Percentiles rank a stretch among this genome's conserved stretches.
These are phyloP conservation scores for Fragariocoptes setiger DNA, from an alignment of 1,140 invertebrate species.

Conservation along the genomic window DNA sequence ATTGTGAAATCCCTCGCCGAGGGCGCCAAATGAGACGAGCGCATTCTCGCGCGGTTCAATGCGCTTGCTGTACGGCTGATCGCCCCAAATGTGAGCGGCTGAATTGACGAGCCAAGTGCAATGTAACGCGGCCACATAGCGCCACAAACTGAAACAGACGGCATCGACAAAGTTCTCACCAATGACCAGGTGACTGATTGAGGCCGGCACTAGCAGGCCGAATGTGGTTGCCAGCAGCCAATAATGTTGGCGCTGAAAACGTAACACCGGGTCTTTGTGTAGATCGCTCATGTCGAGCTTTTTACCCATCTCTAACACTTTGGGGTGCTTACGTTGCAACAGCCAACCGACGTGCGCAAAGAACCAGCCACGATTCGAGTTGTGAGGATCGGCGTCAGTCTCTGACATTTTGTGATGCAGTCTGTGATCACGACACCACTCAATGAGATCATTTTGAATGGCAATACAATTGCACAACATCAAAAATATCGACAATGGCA, in stretches of 20 bases:
- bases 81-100: slow-evolving; percentile 23
- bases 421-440: slow-evolving; percentile 75
- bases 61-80: slow-evolving; percentile 17
- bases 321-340: slow-evolving; percentile 50
- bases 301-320: slow-evolving; percentile 53
- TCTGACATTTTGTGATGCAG: slow-evolving; percentile 89
- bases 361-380: slow-evolving; percentile 72
- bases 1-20: slow-evolving; percentile 38
- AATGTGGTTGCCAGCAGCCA: slow-evolving; percentile 37
- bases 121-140: slow-evolving; percentile 56
- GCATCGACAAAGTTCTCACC: slow-evolving; percentile 39
- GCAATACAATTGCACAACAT: slow-evolving; percentile 21
- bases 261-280: slow-evolving; percentile 43
- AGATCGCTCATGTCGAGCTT: slow-evolving; percentile 56
- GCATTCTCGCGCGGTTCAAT: slow-evolving; percentile 24
- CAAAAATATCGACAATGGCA: slow-evolving; percentile 43
- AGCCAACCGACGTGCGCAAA: slow-evolving; percentile 85
- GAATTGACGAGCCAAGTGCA: slow-evolving; percentile 45
- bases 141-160: slow-evolving; percentile 40
- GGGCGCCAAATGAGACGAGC: slow-evolving; percentile 19
- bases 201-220: slow-evolving; percentile 55
- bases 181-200: slow-evolving; percentile 50
- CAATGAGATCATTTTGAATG: slow-evolving; percentile 50
- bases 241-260: slow-evolving; percentile 61
- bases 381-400: slow-evolving; percentile 82